Base-by-base conservation (phyloP, 1,140 invertebrate species). In the Drosophila parvula region DNA sequence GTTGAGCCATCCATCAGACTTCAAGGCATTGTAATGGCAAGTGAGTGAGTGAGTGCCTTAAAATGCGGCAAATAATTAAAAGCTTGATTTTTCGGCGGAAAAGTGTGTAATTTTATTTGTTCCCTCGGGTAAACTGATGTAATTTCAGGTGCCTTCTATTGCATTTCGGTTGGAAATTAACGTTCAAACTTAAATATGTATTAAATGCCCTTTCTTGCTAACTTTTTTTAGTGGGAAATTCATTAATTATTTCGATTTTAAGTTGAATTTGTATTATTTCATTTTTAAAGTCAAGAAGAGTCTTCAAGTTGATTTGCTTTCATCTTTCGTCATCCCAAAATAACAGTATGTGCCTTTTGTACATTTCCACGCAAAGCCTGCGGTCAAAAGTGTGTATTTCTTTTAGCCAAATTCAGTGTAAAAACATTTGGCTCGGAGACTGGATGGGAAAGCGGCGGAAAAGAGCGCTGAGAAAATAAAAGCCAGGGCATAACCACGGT, bases 281-380 rank as follows among this genome's bases (percentile, higher is more conserved):
- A 28, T 12, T 8, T 41, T 53, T 36, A 10, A 53, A 36, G 50
- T 8, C 50, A 53, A 22, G 32, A 14, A 3, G 9, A 10, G 32
- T 22, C 12, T 4, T 5, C 50, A 22, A n/a, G 7, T 10, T 53
- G 27, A 34, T 28, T 28, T 68, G 7, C 28, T 44, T 63, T 78
- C 77, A 83, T 79, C 65, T 75, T 50, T 59, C 61, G 50, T 69
- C 68, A 45, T 44, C 30, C 41, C 38, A 59, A 84, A 84, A 51
- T 64, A 78, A 50, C 65, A 36, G 16, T 64, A 32, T 62, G 41
- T 51, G 30, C 47, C 40, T 47, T 57, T 55, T 43, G n/a, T 57
- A 55, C 57, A n/a, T 48, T 61, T 75, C 27, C 44, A 28, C n/a
- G 36, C 40, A 45, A 32, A 45, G 81, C 81, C 78, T 51, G 45